Evolutionary conservation across 2,113 vertebrate genomes (phyloP), one percentile per base, ranked within the genome.

Genomic region (Leucopsar rothschildi): DNA sequence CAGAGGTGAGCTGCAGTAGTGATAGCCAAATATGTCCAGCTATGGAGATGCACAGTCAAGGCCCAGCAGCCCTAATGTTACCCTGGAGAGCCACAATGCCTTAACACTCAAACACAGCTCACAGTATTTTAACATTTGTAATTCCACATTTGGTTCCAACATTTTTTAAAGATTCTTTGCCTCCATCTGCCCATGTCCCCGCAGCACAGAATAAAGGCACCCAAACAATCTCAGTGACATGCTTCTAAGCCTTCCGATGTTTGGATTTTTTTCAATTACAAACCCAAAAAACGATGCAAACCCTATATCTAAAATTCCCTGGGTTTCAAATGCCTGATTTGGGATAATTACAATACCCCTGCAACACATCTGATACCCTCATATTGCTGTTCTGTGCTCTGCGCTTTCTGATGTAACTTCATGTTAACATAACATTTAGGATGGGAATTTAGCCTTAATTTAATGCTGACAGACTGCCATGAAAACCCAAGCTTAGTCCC

Each of bases 361-460:
- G 10, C 35, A 95, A 81, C 94, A 88, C 88, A 94, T 97, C 80
- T 81, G 75, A 50, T 57, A 49, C 55, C 90, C 64, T 90, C 76
- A 24, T 81, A 93, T 86, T 75, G 90, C 92, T 88, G 88, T 61
- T 96, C 88, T 79, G 75, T 14, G 76, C 76, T 80, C 75, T 84
- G 83, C 23, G 65, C 72, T 94, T 92, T 87, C 87, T 85, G 91
- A 61, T 92, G 65, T 82, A 85, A 80, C 84, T 95, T 87, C 78
- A 57, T 79, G 65, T 85, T 85, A 92, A 73, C 63, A 31, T 42
- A 94, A 93, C 81, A 68, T 85, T 94, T 82, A 89, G 93, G 84
- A 80, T 35, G 84, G 80, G 88, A 95, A 91, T 92, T 95, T 59
- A 90, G 70, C 78, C 73, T 95, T 92, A 75, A 96, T 95, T 95